Conservation (phyloP, 2,888 invertebrate genomes). For the Agrochola macilenta region DNA sequence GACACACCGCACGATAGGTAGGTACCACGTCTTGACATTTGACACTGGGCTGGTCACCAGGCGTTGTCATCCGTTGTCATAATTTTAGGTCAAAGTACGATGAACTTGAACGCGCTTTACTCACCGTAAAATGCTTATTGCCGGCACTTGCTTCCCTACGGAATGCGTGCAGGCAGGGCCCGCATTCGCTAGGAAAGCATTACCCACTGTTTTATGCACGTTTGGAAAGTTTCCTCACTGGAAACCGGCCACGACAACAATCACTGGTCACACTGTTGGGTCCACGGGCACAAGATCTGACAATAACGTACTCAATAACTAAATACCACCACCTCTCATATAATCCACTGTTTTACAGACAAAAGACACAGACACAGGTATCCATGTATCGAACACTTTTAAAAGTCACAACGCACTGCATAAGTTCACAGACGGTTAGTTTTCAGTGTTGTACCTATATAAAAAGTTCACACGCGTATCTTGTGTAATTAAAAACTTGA, state of each 20-base stretch:
- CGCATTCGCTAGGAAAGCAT: conserved; percentile 89
- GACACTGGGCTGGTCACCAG: conserved; percentile 74
- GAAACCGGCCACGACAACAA: conserved; percentile 90
- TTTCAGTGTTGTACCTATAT: conserved; percentile 65
- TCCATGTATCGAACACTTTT: conserved; percentile 82
- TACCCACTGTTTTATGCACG: conserved; percentile 89
- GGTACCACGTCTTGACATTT: conserved; percentile 77
- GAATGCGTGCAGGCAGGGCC: conserved; percentile 89
- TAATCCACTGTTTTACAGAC: conserved; percentile 86
- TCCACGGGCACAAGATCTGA: conserved; percentile 80
- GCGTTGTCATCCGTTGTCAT: conserved; percentile 74
- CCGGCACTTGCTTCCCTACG: conserved; percentile 89
- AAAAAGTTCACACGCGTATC: conserved; percentile 78
- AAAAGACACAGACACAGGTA: conserved; percentile 89
- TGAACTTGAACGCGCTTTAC: conserved; percentile 89
- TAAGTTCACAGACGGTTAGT: conserved; percentile 71
- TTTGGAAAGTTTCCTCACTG: conserved; percentile 89
- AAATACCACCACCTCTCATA: conserved; percentile 84
- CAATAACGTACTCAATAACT: conserved; percentile 81
- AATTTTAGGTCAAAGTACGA: conserved; percentile 89
- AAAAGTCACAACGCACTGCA: conserved; percentile 77
- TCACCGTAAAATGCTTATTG: conserved; percentile 90
- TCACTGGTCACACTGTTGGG: conserved; percentile 88
- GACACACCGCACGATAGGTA: conserved; percentile 57
- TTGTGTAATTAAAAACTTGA: conserved; percentile 78